Base-by-base conservation (phyloP, 1,140 invertebrate genomes). In the Megalopta genalis region DNA sequence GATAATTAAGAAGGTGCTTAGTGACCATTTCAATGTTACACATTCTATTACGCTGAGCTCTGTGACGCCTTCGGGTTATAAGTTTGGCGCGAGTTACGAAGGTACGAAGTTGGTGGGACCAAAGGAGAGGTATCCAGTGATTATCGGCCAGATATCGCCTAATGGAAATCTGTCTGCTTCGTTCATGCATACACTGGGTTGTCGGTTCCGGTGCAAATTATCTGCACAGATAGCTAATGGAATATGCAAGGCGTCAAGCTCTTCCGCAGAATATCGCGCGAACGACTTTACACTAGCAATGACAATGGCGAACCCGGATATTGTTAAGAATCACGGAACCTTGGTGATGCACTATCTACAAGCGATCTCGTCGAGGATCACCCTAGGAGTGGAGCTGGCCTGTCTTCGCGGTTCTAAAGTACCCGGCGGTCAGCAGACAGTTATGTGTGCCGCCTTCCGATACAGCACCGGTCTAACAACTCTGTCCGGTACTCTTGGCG, bases 1-100 rank as follows among this genome's bases (percentile, higher is more conserved):
- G 27, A 93, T 96, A 73, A 91, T 97, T 14, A 96, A 95, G 71
- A 97, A 97, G 91, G 94, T 93, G 37, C 90, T 98, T 8, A 97
- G 95, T 85, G 95, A 95, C 85, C 95, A 97, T 88, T 98, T 98
- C 89, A 96, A 96, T 88, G 94, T 97, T 10, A 95, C 94, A 39
- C 96, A 97, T 82, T 94, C 94, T 39, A 81, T 96, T 74, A 94
- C 94, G 73, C 93, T 98, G 88, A 95, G 95, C 75, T 93, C 93
- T 0, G 91, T 94, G 1, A 94, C 93, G 8, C 95, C 95, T 0
- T 95, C 95, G 0, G 96, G 96, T 0, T 97, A 97, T 49, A 94
- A 95, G 84, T 97, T 98, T 92, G 96, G 96, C 49, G 95, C 95
- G n/a, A 97, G 95, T 27, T 98, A 96, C 91, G 94, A 96, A 9